These are phyloP conservation scores for Colaptes auratus DNA, from an alignment of 2,113 vertebrate genomes.

Conservation along the genomic window DNA sequence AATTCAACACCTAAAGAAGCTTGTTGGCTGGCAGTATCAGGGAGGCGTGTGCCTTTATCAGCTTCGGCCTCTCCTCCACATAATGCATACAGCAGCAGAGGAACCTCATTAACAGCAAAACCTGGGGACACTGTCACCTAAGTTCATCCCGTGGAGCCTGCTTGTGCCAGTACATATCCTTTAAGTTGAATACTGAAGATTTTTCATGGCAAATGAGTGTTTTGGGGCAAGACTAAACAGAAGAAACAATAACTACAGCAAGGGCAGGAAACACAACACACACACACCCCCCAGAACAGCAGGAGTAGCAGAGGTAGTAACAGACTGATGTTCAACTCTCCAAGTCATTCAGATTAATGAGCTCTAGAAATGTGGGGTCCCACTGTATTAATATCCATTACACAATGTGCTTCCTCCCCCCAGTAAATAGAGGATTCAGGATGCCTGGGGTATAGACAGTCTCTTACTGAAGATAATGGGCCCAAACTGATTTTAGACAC, in stretches of 20 bases:
- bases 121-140: not conserved
- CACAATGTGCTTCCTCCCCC: conserved; percentile 38
- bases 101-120: conserved; percentile 31
- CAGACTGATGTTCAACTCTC: not conserved
- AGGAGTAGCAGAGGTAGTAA: conserved; percentile 38
- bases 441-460: conserved; percentile 59
- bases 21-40: accelerated
- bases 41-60: not conserved
- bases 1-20: not conserved
- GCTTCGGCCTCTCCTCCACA: not conserved
- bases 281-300: not conserved
- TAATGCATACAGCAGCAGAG: not conserved
- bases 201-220: not conserved
- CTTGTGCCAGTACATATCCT: not conserved
- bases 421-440: conserved; percentile 44
- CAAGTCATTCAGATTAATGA: conserved; percentile 55
- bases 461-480: conserved; percentile 56
- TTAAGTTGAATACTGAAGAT: not conserved
- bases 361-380: conserved; percentile 57
- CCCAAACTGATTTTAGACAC: conserved; percentile 67
- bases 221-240: conserved; percentile 21
- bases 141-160: not conserved
- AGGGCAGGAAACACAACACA: conserved; percentile 25
- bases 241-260: not conserved
- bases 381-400: conserved; percentile 55